phyloP scores from a whole-genome alignment of 2,113 vertebrate species.

The Cepphus grylle region DNA sequence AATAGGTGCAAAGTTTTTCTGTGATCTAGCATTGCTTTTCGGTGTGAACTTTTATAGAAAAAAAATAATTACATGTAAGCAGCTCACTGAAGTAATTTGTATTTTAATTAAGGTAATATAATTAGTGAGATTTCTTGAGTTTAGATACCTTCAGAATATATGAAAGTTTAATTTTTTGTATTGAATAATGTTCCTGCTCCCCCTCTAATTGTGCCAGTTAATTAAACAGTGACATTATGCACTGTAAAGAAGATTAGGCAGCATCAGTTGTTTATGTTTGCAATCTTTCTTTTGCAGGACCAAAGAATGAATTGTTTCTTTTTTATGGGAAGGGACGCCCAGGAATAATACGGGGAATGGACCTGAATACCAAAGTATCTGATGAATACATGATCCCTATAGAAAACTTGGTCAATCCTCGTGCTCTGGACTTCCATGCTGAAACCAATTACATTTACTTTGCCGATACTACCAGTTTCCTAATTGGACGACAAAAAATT shows the following conservation, averaged over 20 bases:
- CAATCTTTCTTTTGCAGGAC: slow-evolving; percentile 85
- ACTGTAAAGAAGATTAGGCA: slow-evolving; percentile 69
- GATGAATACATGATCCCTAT: slow-evolving; percentile 95
- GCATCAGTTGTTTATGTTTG: slow-evolving; percentile 68
- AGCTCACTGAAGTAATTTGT: slow-evolving; percentile 70
- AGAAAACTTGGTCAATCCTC: slow-evolving; percentile 94
- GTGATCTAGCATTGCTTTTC: slow-evolving; percentile 46
- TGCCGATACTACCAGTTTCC: slow-evolving; percentile 96
- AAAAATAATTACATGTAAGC: slow-evolving; percentile 64
- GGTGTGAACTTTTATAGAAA: slow-evolving; percentile 28
- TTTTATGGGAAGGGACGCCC: slow-evolving; percentile 98
- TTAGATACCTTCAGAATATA: slow-evolving; percentile 69
- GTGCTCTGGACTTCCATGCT: slow-evolving; percentile 93
- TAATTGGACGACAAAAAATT: slow-evolving; percentile 94
- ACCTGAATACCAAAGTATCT: slow-evolving; percentile 90
- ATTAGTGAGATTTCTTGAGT: slow-evolving; percentile 65
- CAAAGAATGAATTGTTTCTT: slow-evolving; percentile 94
- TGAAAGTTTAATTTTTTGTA: slow-evolving; percentile 71
- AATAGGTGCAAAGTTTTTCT: slow-evolving; percentile 47
- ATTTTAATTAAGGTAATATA: slow-evolving; percentile 77
- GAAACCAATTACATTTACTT: slow-evolving; percentile 94
- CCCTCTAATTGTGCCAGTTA: slow-evolving; percentile 72
- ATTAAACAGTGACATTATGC: slow-evolving; percentile 70
- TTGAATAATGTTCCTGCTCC: slow-evolving; percentile 27
- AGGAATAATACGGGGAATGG: slow-evolving; percentile 92